These are phyloP conservation scores for Agriopis aurantiaria DNA, from an alignment of 2,888 invertebrate species.

Conservation along the genomic window DNA sequence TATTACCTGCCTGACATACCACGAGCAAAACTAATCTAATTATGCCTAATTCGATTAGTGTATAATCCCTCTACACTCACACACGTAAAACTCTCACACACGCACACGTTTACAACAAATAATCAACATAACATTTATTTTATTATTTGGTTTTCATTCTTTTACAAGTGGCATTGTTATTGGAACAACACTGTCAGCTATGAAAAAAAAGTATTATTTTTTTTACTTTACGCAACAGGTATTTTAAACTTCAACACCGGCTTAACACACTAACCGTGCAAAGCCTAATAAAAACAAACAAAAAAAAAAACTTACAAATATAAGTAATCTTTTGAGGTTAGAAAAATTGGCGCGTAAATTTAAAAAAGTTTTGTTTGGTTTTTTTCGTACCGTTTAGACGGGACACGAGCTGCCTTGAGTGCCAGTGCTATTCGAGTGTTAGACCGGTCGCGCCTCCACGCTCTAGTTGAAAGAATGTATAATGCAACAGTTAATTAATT, in stretches of 20 bases:
- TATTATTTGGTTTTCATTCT: background rate
- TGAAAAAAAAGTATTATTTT: too few species aligned
- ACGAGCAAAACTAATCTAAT: constrained; percentile 76
- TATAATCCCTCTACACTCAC: constrained; percentile 64
- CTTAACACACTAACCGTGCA: background rate
- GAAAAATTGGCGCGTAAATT: constrained; percentile 30
- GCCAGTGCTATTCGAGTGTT: constrained; percentile 55
- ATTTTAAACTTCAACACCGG: background rate
- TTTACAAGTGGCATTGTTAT: background rate
- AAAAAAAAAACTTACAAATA: background rate
- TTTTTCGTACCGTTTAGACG: constrained; percentile 38
- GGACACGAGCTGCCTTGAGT: constrained; percentile 72
- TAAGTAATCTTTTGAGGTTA: constrained; percentile 16
- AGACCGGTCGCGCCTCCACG: constrained; percentile 68
- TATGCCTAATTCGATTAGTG: constrained; percentile 81
- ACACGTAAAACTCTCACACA: constrained; percentile 41
- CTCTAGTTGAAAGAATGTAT: constrained; percentile 83
- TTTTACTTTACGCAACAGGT: background rate
- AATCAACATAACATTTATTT: background rate
- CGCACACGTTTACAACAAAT: background rate
- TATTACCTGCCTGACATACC: constrained; percentile 57
- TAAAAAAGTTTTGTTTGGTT: constrained; percentile 20
- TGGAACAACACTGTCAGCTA: too few species aligned
- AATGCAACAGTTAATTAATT: constrained; percentile 70
- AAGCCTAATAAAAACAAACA: constrained; percentile 3